Base-by-base conservation (phyloP, 2,888 invertebrate species). In the Agrotis clavis region DNA sequence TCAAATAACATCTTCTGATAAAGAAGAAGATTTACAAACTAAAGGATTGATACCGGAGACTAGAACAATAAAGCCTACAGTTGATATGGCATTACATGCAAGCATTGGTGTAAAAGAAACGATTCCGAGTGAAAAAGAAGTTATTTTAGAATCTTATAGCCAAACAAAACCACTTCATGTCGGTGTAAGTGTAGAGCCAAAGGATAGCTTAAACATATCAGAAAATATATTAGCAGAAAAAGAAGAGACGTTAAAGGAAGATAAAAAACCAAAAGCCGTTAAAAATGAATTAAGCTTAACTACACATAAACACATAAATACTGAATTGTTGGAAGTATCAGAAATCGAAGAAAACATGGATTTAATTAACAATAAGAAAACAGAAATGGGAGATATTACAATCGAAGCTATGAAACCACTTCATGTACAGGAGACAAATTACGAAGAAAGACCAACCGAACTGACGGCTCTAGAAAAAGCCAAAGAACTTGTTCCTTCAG, bases 381-480 rank as follows among this genome's bases (percentile, higher is more conserved):
- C 87, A 73, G 86, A 90, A 84, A 79, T 84, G 25, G 86, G 87
- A 30, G 82, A 88, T 50, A 59, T 91, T 60, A 83, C 64, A 47
- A 60, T 92, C 75, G 91, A 93, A 77, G 71, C 90, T 19, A 77
- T 87, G 1, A 90, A 87, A 81, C 85, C 93, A 21, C 71, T 94
- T 59, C 71, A 86, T 68, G 87, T 97, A 0, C 97, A 92, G 48
- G 96, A 97, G 93, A 90, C 96, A 47, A 92, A 94, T 73, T 88
- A 92, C 59, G 95, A 95, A 84, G 97, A 97, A 87, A 88, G 77
- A 51, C 84, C 88, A 45, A 87, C 90, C 77, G 88, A 92, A 51
- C 83, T 92, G 13, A 71, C 72, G 30, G 11, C 74, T 18, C n/a
- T 51, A 14, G 78, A 84, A 19, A 87, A 83, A 69, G 9, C 75